Conservation (phyloP, 2,113 vertebrate genomes). For the Anser brachyrhynchus region DNA sequence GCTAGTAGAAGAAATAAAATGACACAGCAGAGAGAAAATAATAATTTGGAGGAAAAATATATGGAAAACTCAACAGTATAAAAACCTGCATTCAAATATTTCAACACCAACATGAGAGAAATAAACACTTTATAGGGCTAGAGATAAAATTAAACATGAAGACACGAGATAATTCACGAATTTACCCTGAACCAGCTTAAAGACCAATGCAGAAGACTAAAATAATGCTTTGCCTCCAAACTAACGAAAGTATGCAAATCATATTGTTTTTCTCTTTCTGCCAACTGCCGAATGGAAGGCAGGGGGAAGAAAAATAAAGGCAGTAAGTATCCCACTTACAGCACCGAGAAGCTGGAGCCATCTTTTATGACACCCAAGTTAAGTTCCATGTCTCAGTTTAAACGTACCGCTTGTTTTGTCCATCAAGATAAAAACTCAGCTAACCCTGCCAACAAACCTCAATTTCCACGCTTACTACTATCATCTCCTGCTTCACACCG, state of each 20-base stretch:
- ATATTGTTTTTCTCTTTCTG: neutral
- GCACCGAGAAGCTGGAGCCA: neutral
- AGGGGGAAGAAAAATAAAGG: neutral
- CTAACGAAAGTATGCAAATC: neutral
- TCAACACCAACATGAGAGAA: neutral
- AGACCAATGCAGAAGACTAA: slow-evolving; percentile 1
- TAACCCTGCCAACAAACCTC: neutral
- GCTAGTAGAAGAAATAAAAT: neutral
- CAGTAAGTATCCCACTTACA: neutral
- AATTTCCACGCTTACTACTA: neutral
- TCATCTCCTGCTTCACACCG: fast-evolving
- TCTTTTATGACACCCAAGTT: neutral
- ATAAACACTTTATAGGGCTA: neutral
- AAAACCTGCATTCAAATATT: slow-evolving; percentile 10
- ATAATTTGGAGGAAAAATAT: slow-evolving; percentile 27
- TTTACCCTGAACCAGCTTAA: neutral
- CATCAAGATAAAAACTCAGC: neutral
- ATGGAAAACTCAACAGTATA: neutral
- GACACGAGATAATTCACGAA: neutral
- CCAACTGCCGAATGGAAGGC: neutral
- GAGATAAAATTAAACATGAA: slow-evolving; percentile 33
- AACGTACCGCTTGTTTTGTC: neutral
- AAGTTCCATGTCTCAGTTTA: neutral
- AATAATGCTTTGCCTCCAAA: slow-evolving; percentile 20
- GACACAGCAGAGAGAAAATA: slow-evolving; percentile 11